Evolutionary conservation across 2,113 vertebrate species (phyloP).

Genomic region (Lamprologus ornatipinnis): DNA sequence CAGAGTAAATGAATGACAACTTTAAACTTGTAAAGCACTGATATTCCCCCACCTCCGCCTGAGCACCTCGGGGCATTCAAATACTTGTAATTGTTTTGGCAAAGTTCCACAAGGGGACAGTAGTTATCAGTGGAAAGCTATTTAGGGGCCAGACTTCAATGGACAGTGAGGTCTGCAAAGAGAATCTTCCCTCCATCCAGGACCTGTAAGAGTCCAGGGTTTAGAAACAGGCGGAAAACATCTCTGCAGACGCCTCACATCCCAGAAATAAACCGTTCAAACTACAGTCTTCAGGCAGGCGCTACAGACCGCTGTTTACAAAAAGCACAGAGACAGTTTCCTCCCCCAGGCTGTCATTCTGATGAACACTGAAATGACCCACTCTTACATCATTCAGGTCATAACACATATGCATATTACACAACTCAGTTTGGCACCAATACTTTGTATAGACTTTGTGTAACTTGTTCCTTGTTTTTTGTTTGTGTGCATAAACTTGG

Average conservation of each 20-base stretch:
- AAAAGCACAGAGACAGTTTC: background rate
- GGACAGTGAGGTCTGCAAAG: background rate
- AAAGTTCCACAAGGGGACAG: background rate
- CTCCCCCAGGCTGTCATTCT: background rate
- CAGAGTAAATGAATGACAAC: background rate
- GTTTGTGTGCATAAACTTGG: no score
- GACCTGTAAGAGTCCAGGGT: background rate
- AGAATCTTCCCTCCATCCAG: background rate
- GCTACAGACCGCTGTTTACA: background rate
- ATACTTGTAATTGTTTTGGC: background rate
- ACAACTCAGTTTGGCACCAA: background rate
- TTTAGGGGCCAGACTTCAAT: background rate
- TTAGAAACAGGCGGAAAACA: background rate
- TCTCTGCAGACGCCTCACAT: background rate
- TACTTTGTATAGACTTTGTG: no score
- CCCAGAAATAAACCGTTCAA: background rate
- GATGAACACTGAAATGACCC: background rate
- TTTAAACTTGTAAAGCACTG: background rate
- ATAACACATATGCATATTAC: background rate
- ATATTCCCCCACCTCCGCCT: fast-evolving
- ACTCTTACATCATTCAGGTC: background rate
- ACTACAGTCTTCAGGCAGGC: background rate
- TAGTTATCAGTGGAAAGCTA: background rate
- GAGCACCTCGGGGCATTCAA: background rate
- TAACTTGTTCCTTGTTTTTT: no score